Base-by-base conservation (phyloP, 2,888 invertebrate genomes). In the Acanthoscelides obtectus region DNA sequence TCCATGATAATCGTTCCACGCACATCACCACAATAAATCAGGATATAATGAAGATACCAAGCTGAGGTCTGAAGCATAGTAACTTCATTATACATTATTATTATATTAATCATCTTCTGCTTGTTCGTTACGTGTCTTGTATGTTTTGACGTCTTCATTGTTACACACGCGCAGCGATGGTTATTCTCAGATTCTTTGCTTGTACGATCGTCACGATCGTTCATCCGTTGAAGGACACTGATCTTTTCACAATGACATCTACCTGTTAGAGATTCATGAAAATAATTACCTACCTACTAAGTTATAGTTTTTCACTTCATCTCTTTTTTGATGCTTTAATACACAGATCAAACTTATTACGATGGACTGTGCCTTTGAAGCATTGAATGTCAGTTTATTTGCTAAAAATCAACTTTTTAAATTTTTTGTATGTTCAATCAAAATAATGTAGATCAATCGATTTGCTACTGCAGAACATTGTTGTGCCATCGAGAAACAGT, bases 61-160 rank as follows among this genome's bases (percentile, higher is more conserved):
- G 45, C 45, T n/a, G n/a, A n/a, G 17, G 45, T 45, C 45, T 3
- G 12, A 12, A 17, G 8, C 1, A 45, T 17, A 45, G 45, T 84
- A 84, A 85, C 85, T 85, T 85, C 85, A 85, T 85, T 85, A 85
- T 81, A 82, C 84, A 83, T 83, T 45, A 45, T 25, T 83, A 84
- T 84, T 83, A 83, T 83, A 85, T 85, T 85, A 85, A 85, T 85
- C 85, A 85, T 79, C 27, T 21, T 19, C 22, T 68, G 68, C 68
- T 68, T 68, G 68, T 68, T 22, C 22, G 20, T 25, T 68, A 66
- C 66, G 8, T 6, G 45, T 45, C 45, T 45, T 12, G 45, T 45
- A 45, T 45, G 45, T 45, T 45, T 45, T 45, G 45, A 45, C 45
- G 45, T 45, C 8, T 45, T 12, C 45, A 45, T 45, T 45, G 45